Evolutionary conservation across 2,113 vertebrate genomes (phyloP), one percentile per base, ranked within the genome.

Genomic region (Strix aluco): DNA sequence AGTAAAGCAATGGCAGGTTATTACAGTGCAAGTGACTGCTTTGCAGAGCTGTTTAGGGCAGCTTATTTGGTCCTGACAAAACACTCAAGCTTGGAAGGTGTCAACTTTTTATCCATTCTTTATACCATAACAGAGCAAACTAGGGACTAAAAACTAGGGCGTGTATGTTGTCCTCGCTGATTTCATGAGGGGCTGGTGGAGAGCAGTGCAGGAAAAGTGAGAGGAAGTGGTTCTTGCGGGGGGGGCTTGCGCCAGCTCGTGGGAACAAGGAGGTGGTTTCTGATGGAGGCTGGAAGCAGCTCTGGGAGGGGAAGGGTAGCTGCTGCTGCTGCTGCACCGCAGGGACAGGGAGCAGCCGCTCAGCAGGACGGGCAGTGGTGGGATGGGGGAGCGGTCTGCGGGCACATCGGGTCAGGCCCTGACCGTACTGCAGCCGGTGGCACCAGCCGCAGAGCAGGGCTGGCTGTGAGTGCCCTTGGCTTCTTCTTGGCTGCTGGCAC

Each of bases 251-350:
- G 57, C 23, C 27, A 62, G 23, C 46, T 74, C 11, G 3, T 6
- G 9, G 55, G 40, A 61, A 7, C 8, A 5, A 51, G 36, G 54
- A 79, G 42, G 9, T 26, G 20, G 27, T 54, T 66, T 82, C 65
- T 57, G 27, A 30, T 54, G 52, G 57, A 81, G 21, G 47, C 19
- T 17, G 14, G 42, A 27, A 54, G 65, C 58, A 66, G 51, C 58
- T n/a, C 18, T 1, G 1, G 36, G 54, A 7, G 32, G 77, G 44
- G 40, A 82, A 22, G 4, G 7, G n/a, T 54, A 6, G 9, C 22
- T 54, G 52, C 59, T n/a, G 38, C 59, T n/a, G 38, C 21, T 0
- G 0, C 34, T 20, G 13, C 34, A 6, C 27, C 2, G 0, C 8
- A 6, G 47, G n/a, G 52, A 58, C 14, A 18, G 0, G 2, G 36